Conservation (phyloP, 2,113 vertebrate genomes). For the Scatophagus argus region DNA sequence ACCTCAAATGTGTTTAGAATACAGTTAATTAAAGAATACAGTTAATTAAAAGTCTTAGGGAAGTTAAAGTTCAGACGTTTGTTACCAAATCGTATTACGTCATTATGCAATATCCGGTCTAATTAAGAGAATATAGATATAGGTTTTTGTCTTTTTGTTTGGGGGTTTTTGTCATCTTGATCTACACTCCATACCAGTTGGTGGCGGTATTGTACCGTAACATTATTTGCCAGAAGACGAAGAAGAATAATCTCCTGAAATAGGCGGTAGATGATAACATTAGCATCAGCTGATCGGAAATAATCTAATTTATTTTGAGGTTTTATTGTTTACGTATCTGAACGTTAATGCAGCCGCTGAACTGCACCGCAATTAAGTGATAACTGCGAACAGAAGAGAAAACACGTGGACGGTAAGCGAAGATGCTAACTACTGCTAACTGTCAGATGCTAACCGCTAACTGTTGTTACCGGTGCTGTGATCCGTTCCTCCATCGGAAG, state of each 20-base stretch:
- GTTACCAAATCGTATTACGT: too few relatives aligned
- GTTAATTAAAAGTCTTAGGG: too few relatives aligned
- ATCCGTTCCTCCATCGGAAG: background rate
- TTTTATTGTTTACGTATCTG: background rate
- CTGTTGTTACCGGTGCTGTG: background rate
- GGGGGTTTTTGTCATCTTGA: too few relatives aligned
- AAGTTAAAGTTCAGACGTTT: too few relatives aligned
- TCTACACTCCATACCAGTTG: too few relatives aligned
- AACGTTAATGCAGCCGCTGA: background rate
- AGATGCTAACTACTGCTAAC: too few relatives aligned
- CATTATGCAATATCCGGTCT: too few relatives aligned
- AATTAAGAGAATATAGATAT: too few relatives aligned
- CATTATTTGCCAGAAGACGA: too few relatives aligned
- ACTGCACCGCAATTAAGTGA: background rate
- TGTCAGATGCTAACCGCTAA: background rate
- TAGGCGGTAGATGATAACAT: background rate
- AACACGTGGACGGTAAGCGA: background rate
- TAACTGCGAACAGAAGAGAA: background rate
- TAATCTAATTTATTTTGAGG: background rate
- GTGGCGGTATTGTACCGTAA: background rate
- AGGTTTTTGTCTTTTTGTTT: too few relatives aligned
- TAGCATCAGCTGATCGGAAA: background rate
- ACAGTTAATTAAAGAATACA: too few relatives aligned
- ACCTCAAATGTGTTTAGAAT: too few relatives aligned
- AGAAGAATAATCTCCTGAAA: conserved; percentile 15